Percentiles rank a stretch among this genome's conserved stretches.
These are phyloP conservation scores for Columba guinea DNA, from an alignment of 2,797 vertebrate species.

Conservation along the genomic window DNA sequence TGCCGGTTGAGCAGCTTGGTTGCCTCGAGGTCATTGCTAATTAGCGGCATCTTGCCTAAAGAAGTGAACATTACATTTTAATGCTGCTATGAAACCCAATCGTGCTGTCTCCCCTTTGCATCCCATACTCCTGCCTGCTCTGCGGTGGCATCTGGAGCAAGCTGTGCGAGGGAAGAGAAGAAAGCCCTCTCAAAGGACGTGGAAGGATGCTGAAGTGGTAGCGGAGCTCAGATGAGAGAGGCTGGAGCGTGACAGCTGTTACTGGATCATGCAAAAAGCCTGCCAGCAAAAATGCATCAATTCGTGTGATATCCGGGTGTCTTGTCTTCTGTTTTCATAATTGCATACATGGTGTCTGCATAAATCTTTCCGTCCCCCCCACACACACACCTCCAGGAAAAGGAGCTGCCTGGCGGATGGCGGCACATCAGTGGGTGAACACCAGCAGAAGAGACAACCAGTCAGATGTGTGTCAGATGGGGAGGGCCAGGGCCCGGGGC, in stretches of 20 bases:
- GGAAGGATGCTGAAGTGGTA: constrained; percentile 21
- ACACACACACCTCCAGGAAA: constrained; percentile 34
- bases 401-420: constrained; percentile 49
- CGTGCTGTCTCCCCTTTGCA: neutral
- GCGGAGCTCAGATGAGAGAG: constrained; percentile 51
- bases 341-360: constrained; percentile 72
- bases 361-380: constrained; percentile 32
- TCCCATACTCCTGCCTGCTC: neutral
- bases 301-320: constrained; percentile 69
- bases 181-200: constrained; percentile 10
- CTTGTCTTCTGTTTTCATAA: constrained; percentile 70
- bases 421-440: constrained; percentile 51
- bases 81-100: neutral
- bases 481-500: neutral
- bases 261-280: constrained; percentile 61
- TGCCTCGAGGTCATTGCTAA: constrained; percentile 62
- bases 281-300: constrained; percentile 71
- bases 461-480: constrained; percentile 29
- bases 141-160: constrained; percentile 31
- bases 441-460: constrained; percentile 44
- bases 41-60: constrained; percentile 47
- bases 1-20: constrained; percentile 53
- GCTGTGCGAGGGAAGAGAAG: constrained; percentile 4
- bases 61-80: constrained; percentile 49
- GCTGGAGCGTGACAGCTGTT: constrained; percentile 71